These are phyloP conservation scores for Allobates femoralis DNA, from an alignment of 2,797 vertebrate genomes.

Conservation along the genomic window DNA sequence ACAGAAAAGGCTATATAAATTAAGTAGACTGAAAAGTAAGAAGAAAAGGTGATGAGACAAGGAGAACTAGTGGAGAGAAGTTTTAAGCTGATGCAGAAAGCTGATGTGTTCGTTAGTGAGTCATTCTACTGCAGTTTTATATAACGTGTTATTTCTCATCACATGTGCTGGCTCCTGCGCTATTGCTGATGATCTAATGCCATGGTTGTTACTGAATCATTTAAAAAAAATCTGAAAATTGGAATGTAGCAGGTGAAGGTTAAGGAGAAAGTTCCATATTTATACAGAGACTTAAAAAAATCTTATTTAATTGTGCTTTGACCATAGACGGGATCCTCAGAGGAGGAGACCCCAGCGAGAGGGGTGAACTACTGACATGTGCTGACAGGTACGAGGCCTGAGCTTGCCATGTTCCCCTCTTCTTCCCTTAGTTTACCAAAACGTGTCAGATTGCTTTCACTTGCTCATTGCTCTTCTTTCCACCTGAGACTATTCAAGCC, in stretches of 20 bases:
- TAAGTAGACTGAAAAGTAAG: neutral
- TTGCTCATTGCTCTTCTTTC: no score
- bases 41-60: neutral
- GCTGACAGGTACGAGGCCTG: neutral
- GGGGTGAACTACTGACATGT: neutral
- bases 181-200: neutral
- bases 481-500: no score
- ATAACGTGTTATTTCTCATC: neutral
- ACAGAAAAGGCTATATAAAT: neutral
- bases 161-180: neutral
- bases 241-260: neutral
- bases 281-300: no score
- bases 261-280: neutral
- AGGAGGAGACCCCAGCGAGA: neutral
- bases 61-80: neutral
- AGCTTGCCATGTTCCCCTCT: neutral
- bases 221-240: neutral
- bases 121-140: constrained; percentile 1
- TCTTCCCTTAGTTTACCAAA: neutral
- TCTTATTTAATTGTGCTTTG: no score
- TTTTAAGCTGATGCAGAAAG: neutral
- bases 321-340: neutral
- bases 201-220: neutral
- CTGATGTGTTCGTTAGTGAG: neutral
- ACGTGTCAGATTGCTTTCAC: no score